Evolutionary conservation across 2,797 vertebrate species (phyloP).

Genomic region (Lithobates pipiens): DNA sequence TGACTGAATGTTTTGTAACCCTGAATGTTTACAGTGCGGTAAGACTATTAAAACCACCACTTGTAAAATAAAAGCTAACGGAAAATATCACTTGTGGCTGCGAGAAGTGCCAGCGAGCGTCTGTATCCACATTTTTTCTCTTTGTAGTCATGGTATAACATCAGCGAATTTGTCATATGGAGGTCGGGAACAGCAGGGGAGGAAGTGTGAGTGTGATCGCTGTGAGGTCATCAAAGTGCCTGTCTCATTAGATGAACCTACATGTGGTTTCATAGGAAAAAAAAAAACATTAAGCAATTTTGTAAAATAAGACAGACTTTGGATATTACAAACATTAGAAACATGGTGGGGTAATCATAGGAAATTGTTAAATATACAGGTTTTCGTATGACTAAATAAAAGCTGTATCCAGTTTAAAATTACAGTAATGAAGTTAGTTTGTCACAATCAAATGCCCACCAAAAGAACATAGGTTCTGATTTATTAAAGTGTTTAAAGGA

Average conservation of each 20-base stretch:
- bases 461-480: background rate
- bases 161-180: conserved; percentile 8
- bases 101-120: conserved; percentile 61
- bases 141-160: conserved; percentile 57
- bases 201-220: background rate
- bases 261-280: conserved; percentile 7
- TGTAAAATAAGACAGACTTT: conserved; percentile 10
- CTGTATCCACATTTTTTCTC: conserved; percentile 66
- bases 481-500: background rate
- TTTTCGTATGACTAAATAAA: background rate
- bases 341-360: background rate
- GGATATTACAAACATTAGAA: background rate
- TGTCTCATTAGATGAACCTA: conserved; percentile 2
- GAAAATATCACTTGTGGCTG: conserved; percentile 70
- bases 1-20: conserved; percentile 64
- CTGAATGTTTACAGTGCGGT: conserved; percentile 67
- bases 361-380: background rate
- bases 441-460: background rate
- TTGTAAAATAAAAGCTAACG: conserved; percentile 61
- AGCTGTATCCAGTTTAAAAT: background rate
- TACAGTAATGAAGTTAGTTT: background rate
- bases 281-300: background rate
- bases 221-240: conserved; percentile 2
- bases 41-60: conserved; percentile 65
- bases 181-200: background rate